These are phyloP conservation scores for Hemiscyllium ocellatum DNA, from an alignment of 2,113 vertebrate genomes.

Conservation along the genomic window DNA sequence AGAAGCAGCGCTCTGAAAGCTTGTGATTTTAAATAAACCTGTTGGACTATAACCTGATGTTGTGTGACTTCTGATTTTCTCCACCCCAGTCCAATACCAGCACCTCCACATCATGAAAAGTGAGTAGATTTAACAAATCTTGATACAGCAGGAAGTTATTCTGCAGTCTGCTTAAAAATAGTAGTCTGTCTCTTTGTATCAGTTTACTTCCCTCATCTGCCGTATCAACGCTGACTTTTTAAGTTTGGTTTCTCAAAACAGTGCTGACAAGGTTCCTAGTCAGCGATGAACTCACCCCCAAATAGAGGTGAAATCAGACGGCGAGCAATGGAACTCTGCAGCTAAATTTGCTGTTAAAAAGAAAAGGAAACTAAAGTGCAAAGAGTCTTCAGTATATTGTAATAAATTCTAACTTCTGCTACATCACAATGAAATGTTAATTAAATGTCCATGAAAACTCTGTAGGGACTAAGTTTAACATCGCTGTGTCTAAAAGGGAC, in stretches of 20 bases:
- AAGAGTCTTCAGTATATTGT: background rate
- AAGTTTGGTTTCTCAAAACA: background rate
- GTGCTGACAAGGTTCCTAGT: background rate
- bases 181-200: background rate
- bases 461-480: background rate
- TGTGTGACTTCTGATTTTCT: too few species aligned
- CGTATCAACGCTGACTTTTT: background rate
- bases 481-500: background rate
- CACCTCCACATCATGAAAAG: background rate
- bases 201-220: background rate
- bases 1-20: too few species aligned
- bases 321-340: background rate
- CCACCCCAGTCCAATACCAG: too few species aligned
- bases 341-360: background rate
- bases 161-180: background rate
- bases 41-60: too few species aligned
- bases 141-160: background rate
- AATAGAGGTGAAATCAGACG: background rate
- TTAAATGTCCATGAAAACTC: background rate
- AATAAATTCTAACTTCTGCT: background rate
- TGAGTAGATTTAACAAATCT: background rate
- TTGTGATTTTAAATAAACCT: too few species aligned
- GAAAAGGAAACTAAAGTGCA: background rate
- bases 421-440: background rate
- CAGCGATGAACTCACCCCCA: background rate